Evolutionary conservation across 2,888 invertebrate species (phyloP).

Genomic region (Scelioninae gen. 1): DNA sequence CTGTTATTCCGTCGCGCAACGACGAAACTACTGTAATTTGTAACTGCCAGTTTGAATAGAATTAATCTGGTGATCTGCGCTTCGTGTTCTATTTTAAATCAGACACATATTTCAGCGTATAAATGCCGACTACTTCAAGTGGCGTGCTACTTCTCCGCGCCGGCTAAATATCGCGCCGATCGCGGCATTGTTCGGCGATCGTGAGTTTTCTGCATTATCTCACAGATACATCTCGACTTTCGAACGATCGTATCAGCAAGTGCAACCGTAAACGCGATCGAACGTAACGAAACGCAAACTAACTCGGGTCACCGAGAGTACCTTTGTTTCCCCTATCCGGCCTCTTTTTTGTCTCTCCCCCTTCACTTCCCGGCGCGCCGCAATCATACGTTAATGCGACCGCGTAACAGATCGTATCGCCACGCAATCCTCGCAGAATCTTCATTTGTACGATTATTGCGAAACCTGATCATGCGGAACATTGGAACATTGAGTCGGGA

Average conservation of each 20-base stretch:
- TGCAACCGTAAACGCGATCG: constrained; percentile 68
- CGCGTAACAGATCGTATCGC: constrained; percentile 59
- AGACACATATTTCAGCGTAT: constrained; percentile 75
- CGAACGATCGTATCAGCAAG: constrained; percentile 61
- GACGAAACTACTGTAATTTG: constrained; percentile 59
- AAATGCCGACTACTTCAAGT: constrained; percentile 74
- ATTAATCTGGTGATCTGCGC: constrained; percentile 76
- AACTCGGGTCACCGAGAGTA: constrained; percentile 50
- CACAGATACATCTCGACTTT: constrained; percentile 56
- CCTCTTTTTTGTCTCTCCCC: constrained; percentile 3
- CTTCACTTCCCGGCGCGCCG: constrained; percentile 1
- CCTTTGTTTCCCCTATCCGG: constrained; percentile 61
- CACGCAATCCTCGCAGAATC: constrained; percentile 49
- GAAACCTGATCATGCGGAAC: constrained; percentile 57
- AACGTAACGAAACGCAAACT: constrained; percentile 68
- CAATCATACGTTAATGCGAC: constrained; percentile 57
- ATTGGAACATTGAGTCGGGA: constrained; percentile 31
- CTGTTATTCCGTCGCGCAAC: constrained; percentile 40
- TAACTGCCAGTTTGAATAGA: constrained; percentile 67
- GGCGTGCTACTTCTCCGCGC: constrained; percentile 50
- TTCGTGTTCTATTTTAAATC: constrained; percentile 77
- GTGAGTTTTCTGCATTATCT: constrained; percentile 63
- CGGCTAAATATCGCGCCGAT: constrained; percentile 66
- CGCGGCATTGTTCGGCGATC: constrained; percentile 62
- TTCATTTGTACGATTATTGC: constrained; percentile 65